These are phyloP conservation scores for Drosophila formosana DNA, from an alignment of 2,888 invertebrate genomes.

Conservation along the genomic window DNA sequence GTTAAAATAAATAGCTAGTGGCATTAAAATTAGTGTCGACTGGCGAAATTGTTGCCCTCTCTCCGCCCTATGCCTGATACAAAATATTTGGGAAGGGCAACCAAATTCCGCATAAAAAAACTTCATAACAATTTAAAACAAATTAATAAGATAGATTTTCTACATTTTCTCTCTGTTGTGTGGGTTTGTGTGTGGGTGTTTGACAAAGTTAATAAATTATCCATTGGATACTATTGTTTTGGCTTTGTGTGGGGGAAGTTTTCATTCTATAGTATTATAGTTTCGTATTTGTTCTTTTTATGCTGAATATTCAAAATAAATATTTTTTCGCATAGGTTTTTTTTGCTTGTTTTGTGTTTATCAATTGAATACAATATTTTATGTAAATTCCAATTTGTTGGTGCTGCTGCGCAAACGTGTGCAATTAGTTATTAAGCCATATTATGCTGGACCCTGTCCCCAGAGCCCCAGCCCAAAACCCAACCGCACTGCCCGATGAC, in stretches of 20 bases:
- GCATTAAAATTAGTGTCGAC: constrained; percentile 79
- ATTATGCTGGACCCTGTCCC: constrained; percentile 49
- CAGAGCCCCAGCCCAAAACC: constrained; percentile 21
- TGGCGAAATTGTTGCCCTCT: constrained; percentile 58
- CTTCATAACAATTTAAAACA: constrained; percentile 78
- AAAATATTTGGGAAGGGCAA: constrained; percentile 24
- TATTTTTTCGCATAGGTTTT: constrained; percentile 59
- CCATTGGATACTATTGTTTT: constrained; percentile 61
- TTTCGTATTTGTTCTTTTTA: constrained; percentile 23
- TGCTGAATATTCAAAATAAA: constrained; percentile 60
- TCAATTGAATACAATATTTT: constrained; percentile 62
- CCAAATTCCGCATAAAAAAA: constrained; percentile 70
- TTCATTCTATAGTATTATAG: constrained; percentile 29
- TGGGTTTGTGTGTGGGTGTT: constrained; percentile 23
- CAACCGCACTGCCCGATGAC: constrained; percentile 37
- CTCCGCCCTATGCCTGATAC: constrained; percentile 2
- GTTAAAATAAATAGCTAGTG: constrained; percentile 79
- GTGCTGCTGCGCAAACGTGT: constrained; percentile 57
- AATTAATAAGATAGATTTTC: constrained; percentile 75
- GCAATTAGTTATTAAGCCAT: constrained; percentile 70
- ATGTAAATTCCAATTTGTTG: constrained; percentile 61
- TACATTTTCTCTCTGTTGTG: constrained; percentile 64
- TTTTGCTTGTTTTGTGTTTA: constrained; percentile 12
- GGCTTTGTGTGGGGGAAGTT: constrained; percentile 49
- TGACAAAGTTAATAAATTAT: constrained; percentile 53